Conservation (phyloP, 2,113 vertebrate species). For the Symphodus melops region DNA sequence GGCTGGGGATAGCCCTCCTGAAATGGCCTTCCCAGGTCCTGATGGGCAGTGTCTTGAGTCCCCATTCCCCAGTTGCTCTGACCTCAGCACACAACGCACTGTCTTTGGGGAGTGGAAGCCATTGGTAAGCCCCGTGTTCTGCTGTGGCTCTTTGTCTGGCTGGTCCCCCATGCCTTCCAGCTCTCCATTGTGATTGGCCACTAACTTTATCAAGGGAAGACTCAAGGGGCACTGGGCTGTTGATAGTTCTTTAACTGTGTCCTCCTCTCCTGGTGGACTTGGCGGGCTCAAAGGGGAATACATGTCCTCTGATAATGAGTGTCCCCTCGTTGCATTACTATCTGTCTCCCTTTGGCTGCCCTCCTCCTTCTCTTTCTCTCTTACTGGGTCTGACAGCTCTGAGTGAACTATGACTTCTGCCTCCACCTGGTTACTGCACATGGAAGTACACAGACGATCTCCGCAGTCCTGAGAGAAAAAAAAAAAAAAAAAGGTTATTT, state of each 20-base stretch:
- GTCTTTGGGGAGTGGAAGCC: slow-evolving; percentile 84
- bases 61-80: slow-evolving; percentile 75
- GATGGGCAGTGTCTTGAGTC: slow-evolving; percentile 76
- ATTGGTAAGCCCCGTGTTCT: slow-evolving; percentile 80
- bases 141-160: slow-evolving; percentile 44
- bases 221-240: slow-evolving; percentile 36
- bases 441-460: slow-evolving; percentile 78
- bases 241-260: slow-evolving; percentile 45
- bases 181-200: slow-evolving; percentile 70
- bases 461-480: slow-evolving; percentile 64
- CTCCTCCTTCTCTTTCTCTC: slow-evolving; percentile 65
- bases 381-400: slow-evolving; percentile 87
- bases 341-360: slow-evolving; percentile 25
- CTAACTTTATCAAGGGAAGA: slow-evolving; percentile 55
- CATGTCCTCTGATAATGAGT: slow-evolving; percentile 59
- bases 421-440: slow-evolving; percentile 90
- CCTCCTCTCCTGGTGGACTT: slow-evolving; percentile 43
- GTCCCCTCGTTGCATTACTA: slow-evolving; percentile 54
- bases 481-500: slow-evolving; percentile 49
- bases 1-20: slow-evolving; percentile 58
- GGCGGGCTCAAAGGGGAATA: slow-evolving; percentile 52
- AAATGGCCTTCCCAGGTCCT: slow-evolving; percentile 72
- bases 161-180: slow-evolving; percentile 42
- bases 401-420: slow-evolving; percentile 97
- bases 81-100: slow-evolving; percentile 46